A percentile compares a stretch with the other conserved stretches of the same genome.
These are phyloP conservation scores for Benitochromis conjunctus DNA, from an alignment of 2,113 vertebrate genomes.

Conservation along the genomic window DNA sequence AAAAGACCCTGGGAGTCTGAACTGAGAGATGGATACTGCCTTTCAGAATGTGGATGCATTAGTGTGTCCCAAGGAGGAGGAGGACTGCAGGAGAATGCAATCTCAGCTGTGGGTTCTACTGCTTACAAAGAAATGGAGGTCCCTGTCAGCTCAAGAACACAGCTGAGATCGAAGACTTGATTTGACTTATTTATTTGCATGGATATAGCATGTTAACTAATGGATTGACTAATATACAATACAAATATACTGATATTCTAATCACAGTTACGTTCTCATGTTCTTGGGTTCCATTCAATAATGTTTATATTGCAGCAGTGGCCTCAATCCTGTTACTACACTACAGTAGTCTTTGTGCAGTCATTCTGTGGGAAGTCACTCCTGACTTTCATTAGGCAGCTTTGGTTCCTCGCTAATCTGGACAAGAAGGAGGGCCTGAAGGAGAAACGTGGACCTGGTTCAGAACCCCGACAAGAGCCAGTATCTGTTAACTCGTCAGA, in stretches of 20 bases:
- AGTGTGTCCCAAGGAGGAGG: neutral
- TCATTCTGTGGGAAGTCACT: constrained; percentile 10
- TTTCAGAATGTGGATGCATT: neutral
- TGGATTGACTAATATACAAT: neutral
- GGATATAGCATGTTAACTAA: neutral
- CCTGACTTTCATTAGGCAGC: constrained; percentile 54
- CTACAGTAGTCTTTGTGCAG: constrained; percentile 11
- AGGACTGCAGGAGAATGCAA: neutral
- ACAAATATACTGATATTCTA: neutral
- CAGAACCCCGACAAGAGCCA: neutral
- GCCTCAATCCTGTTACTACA: neutral
- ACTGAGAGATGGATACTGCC: neutral
- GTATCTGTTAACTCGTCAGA: constrained; percentile 34
- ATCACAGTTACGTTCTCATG: neutral
- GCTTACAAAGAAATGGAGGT: neutral
- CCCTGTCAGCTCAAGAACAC: neutral
- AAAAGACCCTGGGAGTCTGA: constrained; percentile 5
- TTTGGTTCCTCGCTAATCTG: constrained; percentile 29
- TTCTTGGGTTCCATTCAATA: neutral
- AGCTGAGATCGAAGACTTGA: neutral
- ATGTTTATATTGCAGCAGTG: neutral
- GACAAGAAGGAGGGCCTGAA: constrained; percentile 21
- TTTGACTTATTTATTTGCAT: neutral
- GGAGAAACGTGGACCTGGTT: constrained; percentile 18
- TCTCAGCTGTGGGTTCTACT: neutral